Evolutionary conservation across 1,140 invertebrate species (phyloP).

Genomic region (Drosophila malerkotliana): DNA sequence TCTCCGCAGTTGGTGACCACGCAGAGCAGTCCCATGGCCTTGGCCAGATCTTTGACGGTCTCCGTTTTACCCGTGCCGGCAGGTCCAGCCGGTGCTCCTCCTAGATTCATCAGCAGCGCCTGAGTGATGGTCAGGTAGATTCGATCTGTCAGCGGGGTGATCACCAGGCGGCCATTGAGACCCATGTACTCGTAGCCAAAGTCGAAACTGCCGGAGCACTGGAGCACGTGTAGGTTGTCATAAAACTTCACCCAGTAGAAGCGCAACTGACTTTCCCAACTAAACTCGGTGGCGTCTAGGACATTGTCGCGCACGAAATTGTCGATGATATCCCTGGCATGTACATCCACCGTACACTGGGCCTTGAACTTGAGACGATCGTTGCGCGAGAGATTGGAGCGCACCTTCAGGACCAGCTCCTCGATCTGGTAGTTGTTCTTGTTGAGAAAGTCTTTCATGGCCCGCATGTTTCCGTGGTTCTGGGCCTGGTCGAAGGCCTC

Average conservation of each 20-base stretch:
- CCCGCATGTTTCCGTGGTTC: slow-evolving; percentile 89
- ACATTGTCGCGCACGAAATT: slow-evolving; percentile 94
- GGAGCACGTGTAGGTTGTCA: slow-evolving; percentile 92
- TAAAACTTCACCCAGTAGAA: slow-evolving; percentile 95
- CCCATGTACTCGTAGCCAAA: slow-evolving; percentile 98
- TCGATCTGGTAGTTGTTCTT: slow-evolving; percentile 93
- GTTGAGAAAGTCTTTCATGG: slow-evolving; percentile 95
- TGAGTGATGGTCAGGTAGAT: slow-evolving; percentile 97
- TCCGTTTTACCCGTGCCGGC: slow-evolving; percentile 95
- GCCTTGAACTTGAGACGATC: slow-evolving; percentile 94
- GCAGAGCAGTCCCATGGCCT: slow-evolving; percentile 93
- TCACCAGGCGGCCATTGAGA: slow-evolving; percentile 93
- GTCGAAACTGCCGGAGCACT: slow-evolving; percentile 93
- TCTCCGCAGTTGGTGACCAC: slow-evolving; percentile 96
- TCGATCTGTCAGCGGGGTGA: slow-evolving; percentile 95
- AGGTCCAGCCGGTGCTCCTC: slow-evolving; percentile 92
- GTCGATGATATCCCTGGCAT: slow-evolving; percentile 94
- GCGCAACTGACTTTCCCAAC: slow-evolving; percentile 96
- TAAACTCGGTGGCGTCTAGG: slow-evolving; percentile 92
- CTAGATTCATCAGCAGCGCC: slow-evolving; percentile 93
- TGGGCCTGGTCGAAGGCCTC: slow-evolving; percentile 92
- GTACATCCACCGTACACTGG: slow-evolving; percentile 94
- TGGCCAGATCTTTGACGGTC: slow-evolving; percentile 95
- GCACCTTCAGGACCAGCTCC: slow-evolving; percentile 89
- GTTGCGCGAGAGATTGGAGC: slow-evolving; percentile 88